Conservation (phyloP, 2,797 vertebrate genomes). For the Xenopus petersii region DNA sequence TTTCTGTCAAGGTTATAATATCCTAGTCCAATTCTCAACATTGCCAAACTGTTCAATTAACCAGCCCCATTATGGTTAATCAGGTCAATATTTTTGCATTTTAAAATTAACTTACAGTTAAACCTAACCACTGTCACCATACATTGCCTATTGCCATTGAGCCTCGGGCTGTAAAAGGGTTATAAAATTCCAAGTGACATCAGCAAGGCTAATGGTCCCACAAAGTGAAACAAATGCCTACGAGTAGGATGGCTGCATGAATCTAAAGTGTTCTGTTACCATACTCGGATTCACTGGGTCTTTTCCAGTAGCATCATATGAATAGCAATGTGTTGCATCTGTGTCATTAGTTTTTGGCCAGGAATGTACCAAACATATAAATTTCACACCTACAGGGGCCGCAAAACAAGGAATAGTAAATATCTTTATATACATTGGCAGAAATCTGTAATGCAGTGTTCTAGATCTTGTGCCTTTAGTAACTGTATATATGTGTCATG, state of each 20-base stretch:
- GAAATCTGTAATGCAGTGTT: too few species aligned
- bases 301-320: slow-evolving; percentile 22
- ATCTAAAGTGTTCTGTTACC: slow-evolving; percentile 32
- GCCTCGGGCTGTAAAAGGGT: slow-evolving; percentile 7
- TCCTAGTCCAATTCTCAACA: too few species aligned
- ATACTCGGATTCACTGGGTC: slow-evolving; percentile 37
- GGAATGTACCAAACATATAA: slow-evolving; percentile 29
- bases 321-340: slow-evolving; percentile 26
- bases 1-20: too few species aligned
- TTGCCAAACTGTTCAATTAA: too few species aligned
- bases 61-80: too few species aligned
- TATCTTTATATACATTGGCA: too few species aligned
- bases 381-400: slow-evolving; percentile 25
- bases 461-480: too few species aligned
- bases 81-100: too few species aligned
- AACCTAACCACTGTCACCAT: too few species aligned
- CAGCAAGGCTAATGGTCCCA: slow-evolving; percentile 15
- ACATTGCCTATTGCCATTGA: too few species aligned
- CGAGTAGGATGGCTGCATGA: slow-evolving; percentile 31
- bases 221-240: slow-evolving; percentile 13
- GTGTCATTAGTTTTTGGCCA: slow-evolving; percentile 28
- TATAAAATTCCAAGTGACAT: slow-evolving; percentile 14
- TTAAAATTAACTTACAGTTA: too few species aligned
- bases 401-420: not conserved
- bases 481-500: too few species aligned